Percentiles rank a stretch among this genome's conserved stretches.
phyloP scores from a whole-genome alignment of 2,888 invertebrate genomes.

The Strigamia maritima region DNA sequence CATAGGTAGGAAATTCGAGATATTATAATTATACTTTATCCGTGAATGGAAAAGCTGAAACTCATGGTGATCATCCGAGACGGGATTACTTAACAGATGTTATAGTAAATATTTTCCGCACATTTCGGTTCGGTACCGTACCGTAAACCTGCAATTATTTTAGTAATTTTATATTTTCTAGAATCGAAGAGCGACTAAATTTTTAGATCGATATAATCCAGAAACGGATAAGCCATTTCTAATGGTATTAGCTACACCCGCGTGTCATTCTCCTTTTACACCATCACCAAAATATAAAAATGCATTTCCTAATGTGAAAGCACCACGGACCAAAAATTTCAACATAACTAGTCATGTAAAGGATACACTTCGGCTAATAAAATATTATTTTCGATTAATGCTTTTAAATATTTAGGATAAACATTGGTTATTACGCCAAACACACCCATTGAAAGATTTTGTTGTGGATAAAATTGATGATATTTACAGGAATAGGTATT shows the following conservation, averaged over 20 bases:
- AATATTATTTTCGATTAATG: background rate
- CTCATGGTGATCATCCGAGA: slow-evolving; percentile 58
- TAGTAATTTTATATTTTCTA: slow-evolving; percentile 45
- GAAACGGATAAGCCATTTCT: slow-evolving; percentile 63
- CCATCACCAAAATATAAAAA: slow-evolving; percentile 70
- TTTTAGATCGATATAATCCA: slow-evolving; percentile 46
- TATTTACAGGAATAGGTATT: slow-evolving; percentile 54
- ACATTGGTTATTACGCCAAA: slow-evolving; percentile 78
- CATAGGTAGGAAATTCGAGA: slow-evolving; percentile 75
- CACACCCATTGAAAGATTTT: slow-evolving; percentile 62
- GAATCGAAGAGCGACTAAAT: slow-evolving; percentile 50
- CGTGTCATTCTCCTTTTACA: slow-evolving; percentile 81
- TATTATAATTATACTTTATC: slow-evolving; percentile 87
- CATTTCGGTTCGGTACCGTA: too few species aligned
- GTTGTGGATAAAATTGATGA: slow-evolving; percentile 65
- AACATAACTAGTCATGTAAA: slow-evolving; percentile 49
- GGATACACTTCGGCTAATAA: background rate
- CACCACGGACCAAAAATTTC: slow-evolving; percentile 64
- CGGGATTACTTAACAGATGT: slow-evolving; percentile 78
- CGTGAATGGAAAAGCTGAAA: slow-evolving; percentile 68
- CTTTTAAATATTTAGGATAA: slow-evolving; percentile 60
- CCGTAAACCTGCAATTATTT: too few species aligned
- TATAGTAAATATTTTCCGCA: slow-evolving; percentile 61
- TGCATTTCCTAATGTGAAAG: slow-evolving; percentile 61
- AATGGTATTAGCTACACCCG: slow-evolving; percentile 81